Evolutionary conservation across 2,797 vertebrate species (phyloP), one percentile per base, ranked within the genome.

Genomic region (Melanogrammus aeglefinus): DNA sequence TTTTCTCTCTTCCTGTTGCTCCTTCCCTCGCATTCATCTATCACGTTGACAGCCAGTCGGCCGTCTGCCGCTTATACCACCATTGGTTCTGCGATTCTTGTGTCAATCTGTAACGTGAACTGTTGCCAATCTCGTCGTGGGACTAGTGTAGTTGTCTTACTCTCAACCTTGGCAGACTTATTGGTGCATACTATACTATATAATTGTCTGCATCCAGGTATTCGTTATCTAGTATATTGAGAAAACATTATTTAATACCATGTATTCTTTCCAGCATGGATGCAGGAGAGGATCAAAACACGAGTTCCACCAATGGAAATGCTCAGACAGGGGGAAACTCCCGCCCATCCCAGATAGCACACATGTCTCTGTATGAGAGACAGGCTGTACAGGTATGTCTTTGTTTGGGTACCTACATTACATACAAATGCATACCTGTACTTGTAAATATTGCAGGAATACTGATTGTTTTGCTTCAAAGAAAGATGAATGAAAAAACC

Each of bases 301-400:
- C 96, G 14, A 91, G 86, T 88, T 93, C 95, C 83, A 88, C 95
- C 86, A 97, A 95, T 77, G 96, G 96, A 85, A 95, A 91, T 84
- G 92, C 96, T 88, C 90, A 95, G 77, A 94, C 97, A 3, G 95
- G 95, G 86, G 95, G 96, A 84, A 97, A 94, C 90, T 93, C 96
- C 81, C 96, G 97, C 35, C 94, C 97, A 70, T 90, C 94, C 6
- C 98, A 99, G 90, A 99, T 99, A 84, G 96, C 97, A 0, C 97
- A 98, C 83, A 99, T 99, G 98, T 98, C 98, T 80, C 93, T 99
- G 0, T 99, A 99, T 78, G 98, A 99, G 88, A 95, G 98, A 70
- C 98, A 99, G 81, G 98, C 98, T 21, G 98, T 99, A 1, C 98
- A 99, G 97, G 98, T 98, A 80, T 92, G 86, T 80, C 24, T 79